Evolutionary conservation across 2,888 invertebrate genomes (phyloP).

Genomic region (Tetropium fuscum): DNA sequence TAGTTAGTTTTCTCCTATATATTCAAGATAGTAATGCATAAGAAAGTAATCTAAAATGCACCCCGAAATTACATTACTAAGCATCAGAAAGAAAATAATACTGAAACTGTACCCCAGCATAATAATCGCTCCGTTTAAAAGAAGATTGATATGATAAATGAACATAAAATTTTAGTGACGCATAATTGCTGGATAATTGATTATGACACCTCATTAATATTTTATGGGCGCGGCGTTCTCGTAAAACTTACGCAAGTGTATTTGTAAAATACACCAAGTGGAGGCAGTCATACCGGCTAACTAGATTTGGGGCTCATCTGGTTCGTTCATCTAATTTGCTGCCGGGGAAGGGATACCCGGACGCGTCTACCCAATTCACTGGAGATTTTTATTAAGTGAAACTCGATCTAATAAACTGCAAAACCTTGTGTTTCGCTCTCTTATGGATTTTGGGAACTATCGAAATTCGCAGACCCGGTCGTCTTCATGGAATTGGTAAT

Average conservation of each 20-base stretch:
- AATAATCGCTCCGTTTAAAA: background rate
- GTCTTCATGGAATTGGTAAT: no score
- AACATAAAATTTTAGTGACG: constrained; percentile 11
- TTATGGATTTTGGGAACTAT: constrained; percentile 4
- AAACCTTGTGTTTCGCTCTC: constrained; percentile 5
- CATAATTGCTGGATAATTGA: constrained; percentile 30
- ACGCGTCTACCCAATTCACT: constrained; percentile 43
- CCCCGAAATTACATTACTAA: background rate
- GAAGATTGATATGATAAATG: constrained; percentile 4
- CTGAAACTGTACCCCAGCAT: no score
- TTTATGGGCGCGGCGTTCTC: constrained; percentile 17
- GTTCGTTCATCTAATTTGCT: constrained; percentile 57
- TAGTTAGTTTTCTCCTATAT: no score
- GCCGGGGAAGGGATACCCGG: constrained; percentile 50
- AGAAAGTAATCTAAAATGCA: no score
- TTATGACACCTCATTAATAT: constrained; percentile 33
- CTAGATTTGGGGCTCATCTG: constrained; percentile 59
- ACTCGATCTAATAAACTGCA: constrained; percentile 42
- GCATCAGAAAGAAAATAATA: background rate
- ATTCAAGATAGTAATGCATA: no score
- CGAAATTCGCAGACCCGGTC: no score
- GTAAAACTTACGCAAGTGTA: constrained; percentile 28
- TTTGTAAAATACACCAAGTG: constrained; percentile 39
- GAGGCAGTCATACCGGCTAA: constrained; percentile 55
- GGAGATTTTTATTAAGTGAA: constrained; percentile 48